Evolutionary conservation across 2,797 vertebrate species (phyloP).

Genomic region (Myiothlypis coronata): DNA sequence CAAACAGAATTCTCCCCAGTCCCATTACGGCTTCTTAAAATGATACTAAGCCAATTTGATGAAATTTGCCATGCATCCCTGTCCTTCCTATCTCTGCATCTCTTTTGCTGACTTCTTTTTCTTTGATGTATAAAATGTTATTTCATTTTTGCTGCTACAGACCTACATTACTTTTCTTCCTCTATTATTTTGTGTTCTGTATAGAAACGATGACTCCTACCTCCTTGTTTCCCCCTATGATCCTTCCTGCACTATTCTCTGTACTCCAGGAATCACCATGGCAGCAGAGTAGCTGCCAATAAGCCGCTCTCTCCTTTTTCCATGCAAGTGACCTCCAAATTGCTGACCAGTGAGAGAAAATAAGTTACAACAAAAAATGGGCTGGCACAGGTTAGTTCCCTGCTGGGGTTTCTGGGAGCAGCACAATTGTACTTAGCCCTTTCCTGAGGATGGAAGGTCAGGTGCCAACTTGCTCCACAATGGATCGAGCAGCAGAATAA

Average conservation of each 20-base stretch:
- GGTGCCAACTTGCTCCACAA: background rate
- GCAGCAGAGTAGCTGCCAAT: background rate
- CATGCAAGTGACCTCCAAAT: slow-evolving; percentile 24
- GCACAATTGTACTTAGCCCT: background rate
- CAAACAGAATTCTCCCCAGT: background rate
- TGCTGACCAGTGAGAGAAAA: slow-evolving; percentile 42
- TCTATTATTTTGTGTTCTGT: background rate
- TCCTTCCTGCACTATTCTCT: background rate
- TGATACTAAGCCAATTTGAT: background rate
- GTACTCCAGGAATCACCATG: slow-evolving; percentile 7
- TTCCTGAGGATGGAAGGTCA: background rate
- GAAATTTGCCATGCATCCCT: background rate
- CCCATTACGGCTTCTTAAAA: background rate
- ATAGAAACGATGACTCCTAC: background rate
- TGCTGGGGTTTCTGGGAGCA: background rate
- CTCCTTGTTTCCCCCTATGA: background rate
- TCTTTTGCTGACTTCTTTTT: background rate
- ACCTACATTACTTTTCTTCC: background rate
- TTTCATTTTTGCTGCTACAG: background rate
- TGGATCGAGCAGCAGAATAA: background rate
- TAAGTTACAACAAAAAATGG: slow-evolving; percentile 13
- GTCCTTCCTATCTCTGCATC: background rate
- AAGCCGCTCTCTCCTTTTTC: background rate
- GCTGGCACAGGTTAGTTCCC: background rate
- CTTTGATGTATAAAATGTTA: background rate